phyloP scores from a whole-genome alignment of 2,888 invertebrate species.

The Agrochola macilenta region DNA sequence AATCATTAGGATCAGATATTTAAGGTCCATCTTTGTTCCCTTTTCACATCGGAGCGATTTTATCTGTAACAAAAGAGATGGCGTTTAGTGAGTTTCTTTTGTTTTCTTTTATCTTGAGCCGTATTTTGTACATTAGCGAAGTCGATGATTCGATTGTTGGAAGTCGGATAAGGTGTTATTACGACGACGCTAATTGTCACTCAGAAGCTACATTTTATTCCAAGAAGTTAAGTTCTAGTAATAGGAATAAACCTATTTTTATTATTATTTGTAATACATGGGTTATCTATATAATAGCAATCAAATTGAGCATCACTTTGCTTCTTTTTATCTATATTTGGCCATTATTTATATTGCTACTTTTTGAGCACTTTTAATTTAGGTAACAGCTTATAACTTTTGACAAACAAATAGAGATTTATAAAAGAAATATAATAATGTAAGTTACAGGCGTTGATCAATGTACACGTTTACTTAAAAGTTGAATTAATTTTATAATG shows the following conservation, averaged over 20 bases:
- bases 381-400: background rate
- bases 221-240: background rate
- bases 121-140: constrained; percentile 73
- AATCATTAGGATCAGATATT: constrained; percentile 87
- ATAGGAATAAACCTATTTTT: background rate
- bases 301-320: background rate
- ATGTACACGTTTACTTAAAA: background rate
- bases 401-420: background rate
- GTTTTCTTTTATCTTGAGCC: constrained; percentile 71
- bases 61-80: constrained; percentile 86
- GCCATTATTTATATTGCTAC: background rate
- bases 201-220: constrained; percentile 14
- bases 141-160: constrained; percentile 77
- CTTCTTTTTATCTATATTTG: background rate
- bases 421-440: background rate
- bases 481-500: too few relatives aligned
- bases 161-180: constrained; percentile 71
- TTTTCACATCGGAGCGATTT: constrained; percentile 79
- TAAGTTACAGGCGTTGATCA: background rate
- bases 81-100: constrained; percentile 73
- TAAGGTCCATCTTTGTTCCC: constrained; percentile 85
- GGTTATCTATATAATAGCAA: background rate
- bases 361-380: background rate
- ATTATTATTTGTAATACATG: constrained; percentile 3
- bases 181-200: constrained; percentile 71